A percentile compares a stretch with the other conserved stretches of the same genome.
Conservation (phyloP, 2,797 vertebrate genomes). For the Todus mexicanus region DNA sequence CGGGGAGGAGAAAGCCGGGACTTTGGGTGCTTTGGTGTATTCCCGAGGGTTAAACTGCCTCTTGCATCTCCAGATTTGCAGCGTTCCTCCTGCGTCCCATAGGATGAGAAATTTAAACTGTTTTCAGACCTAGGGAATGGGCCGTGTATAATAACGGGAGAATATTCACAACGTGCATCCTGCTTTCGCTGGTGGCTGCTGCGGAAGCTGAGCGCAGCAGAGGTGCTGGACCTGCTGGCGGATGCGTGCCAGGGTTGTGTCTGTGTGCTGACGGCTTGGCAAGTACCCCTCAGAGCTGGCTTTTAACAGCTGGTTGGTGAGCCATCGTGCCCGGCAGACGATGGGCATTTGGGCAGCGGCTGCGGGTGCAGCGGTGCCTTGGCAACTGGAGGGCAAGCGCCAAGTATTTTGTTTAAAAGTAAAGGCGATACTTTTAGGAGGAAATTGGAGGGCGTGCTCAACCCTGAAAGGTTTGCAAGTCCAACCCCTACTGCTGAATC, state of each 20-base stretch:
- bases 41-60: neutral
- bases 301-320: neutral
- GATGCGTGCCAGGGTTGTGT: neutral
- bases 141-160: neutral
- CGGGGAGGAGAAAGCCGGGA: neutral
- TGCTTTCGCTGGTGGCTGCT: neutral
- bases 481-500: neutral
- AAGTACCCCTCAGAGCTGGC: neutral
- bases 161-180: neutral
- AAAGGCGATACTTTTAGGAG: neutral
- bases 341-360: neutral
- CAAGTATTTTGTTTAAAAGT: neutral
- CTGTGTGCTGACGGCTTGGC: neutral
- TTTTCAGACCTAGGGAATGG: neutral
- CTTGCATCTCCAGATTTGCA: neutral
- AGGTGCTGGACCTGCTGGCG: neutral
- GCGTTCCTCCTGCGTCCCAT: fast-evolving
- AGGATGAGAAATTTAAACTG: neutral
- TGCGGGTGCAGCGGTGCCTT: neutral
- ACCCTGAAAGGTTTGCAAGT: neutral
- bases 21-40: neutral
- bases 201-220: neutral
- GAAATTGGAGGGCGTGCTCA: neutral
- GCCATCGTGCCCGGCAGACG: neutral
- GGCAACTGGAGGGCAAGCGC: neutral